Base-by-base conservation (phyloP, 2,888 invertebrate species). In the Calameuta filiformis region DNA sequence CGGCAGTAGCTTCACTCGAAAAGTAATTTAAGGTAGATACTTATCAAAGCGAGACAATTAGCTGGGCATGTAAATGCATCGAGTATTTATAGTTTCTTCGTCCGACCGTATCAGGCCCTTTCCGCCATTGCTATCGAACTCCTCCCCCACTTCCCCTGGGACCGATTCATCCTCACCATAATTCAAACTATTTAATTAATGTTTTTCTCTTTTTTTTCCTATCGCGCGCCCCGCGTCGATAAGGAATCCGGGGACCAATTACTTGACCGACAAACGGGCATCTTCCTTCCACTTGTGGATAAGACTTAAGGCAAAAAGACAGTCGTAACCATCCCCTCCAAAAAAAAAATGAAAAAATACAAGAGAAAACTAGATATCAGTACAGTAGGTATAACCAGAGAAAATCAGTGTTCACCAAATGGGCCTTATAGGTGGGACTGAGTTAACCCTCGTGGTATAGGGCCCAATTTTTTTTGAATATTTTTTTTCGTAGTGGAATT, bases 21-120 rank as follows among this genome's bases (percentile, higher is more conserved):
- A 88, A 87, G 87, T 88, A 88, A 88, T 88, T 88, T 79, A 84
- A 87, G 86, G 83, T 81, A 88, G 91, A 91, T 91, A 83, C 85
- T 90, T 90, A 91, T 91, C 91, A 84, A 56, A 80, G 82, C 85
- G 85, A 90, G 90, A 91, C 91, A 91, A 91, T 91, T 91, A 91
- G 89, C 90, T 83, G 86, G 85, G 90, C 88, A 87, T 88, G 90
- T 89, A 91, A 91, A 91, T 90, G 90, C 88, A 82, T 23, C 56
- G 83, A 83, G 86, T 90, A 90, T 90, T 90, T 89, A 89, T 89
- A 88, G 89, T 88, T 87, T 84, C 56, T 23, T 56, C 56, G 23
- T 85, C 84, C 87, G 84, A 83, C 81, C 85, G 84, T 89, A 89
- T 87, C 88, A 87, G 85, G 84, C 83, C 81, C 85, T 83, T 82